These are phyloP conservation scores for Nemurella pictetii DNA, from an alignment of 2,888 invertebrate species.

Conservation along the genomic window DNA sequence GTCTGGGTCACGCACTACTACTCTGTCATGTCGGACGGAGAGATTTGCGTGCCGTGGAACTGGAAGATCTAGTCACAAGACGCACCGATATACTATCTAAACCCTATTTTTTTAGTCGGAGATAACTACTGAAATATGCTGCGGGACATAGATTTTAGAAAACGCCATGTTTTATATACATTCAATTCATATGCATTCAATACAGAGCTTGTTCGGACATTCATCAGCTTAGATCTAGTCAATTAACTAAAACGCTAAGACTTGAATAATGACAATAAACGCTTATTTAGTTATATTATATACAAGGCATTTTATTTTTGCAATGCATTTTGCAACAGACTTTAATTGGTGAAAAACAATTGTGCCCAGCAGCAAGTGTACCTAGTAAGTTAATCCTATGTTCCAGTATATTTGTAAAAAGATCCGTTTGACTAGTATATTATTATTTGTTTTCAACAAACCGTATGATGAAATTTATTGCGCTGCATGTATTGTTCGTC, in stretches of 20 bases:
- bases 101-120: no score
- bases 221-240: neutral
- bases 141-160: no score
- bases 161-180: no score
- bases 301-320: neutral
- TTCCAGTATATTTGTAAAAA: neutral
- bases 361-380: neutral
- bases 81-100: neutral
- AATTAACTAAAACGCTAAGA: neutral
- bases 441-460: neutral
- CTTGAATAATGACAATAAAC: neutral
- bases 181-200: neutral
- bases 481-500: neutral
- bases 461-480: neutral
- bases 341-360: neutral
- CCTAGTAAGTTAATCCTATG: neutral
- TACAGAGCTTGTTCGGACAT: neutral
- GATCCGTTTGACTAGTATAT: conserved; percentile 13
- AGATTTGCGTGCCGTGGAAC: conserved; percentile 92
- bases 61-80: conserved; percentile 61
- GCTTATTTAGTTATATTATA: neutral
- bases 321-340: neutral
- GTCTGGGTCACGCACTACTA: conserved; percentile 88
- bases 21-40: conserved; percentile 87
- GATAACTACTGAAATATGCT: no score